Evolutionary conservation across 2,888 invertebrate genomes (phyloP).

Genomic region (Esperia sulphurella): DNA sequence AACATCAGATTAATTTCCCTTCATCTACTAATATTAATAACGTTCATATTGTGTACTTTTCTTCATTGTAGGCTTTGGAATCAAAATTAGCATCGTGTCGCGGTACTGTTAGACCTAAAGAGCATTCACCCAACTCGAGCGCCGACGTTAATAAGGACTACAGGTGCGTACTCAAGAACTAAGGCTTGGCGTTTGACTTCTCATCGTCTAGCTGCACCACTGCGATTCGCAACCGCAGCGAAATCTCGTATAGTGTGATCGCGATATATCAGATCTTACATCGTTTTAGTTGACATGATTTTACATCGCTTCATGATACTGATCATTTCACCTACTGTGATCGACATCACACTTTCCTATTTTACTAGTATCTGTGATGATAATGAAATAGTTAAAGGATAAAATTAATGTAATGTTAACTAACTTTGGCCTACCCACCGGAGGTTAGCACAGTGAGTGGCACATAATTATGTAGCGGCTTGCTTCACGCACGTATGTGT

Average conservation of each 20-base stretch:
- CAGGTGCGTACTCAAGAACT: conserved; percentile 79
- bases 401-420: conserved; percentile 34
- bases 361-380: conserved; percentile 71
- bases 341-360: conserved; percentile 61
- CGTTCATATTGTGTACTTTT: conserved; percentile 73
- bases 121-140: conserved; percentile 70
- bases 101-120: conserved; percentile 77
- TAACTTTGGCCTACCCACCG: conserved; percentile 66
- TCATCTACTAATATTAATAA: conserved; percentile 71
- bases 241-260: conserved; percentile 14
- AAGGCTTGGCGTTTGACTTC: conserved; percentile 30
- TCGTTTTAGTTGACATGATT: conserved; percentile 20
- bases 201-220: conserved; percentile 16
- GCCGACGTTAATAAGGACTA: conserved; percentile 77
- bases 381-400: conserved; percentile 52
- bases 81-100: conserved; percentile 84
- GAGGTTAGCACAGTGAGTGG: conserved; percentile 31
- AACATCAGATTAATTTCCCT: conserved; percentile 34
- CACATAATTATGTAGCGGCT: conserved; percentile 23
- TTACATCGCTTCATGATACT: conserved; percentile 39
- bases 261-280: conserved; percentile 9
- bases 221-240: conserved; percentile 22
- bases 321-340: conserved; percentile 51
- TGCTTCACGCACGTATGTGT: conserved; percentile 26
- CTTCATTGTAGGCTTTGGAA: conserved; percentile 83